These are phyloP conservation scores for Procambarus virginalis DNA, from an alignment of 1,140 invertebrate species.

Conservation along the genomic window DNA sequence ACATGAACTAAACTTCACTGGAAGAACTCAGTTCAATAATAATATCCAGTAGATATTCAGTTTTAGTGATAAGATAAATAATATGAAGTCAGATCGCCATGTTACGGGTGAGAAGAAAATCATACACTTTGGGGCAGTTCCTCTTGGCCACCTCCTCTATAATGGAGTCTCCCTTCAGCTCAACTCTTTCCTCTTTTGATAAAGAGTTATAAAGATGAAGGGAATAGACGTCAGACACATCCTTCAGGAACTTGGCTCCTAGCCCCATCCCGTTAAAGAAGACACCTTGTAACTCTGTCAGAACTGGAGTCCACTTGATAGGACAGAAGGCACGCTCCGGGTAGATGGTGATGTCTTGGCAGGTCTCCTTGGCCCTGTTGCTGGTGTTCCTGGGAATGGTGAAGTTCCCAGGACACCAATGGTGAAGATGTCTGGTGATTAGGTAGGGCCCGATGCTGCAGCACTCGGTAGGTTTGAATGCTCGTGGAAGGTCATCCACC, in stretches of 20 bases:
- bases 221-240: background rate
- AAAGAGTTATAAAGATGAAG: slow-evolving; percentile 34
- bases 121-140: background rate
- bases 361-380: background rate
- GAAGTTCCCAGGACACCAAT: slow-evolving; percentile 16
- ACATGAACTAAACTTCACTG: too few relatives aligned
- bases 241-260: background rate
- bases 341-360: slow-evolving; percentile 10
- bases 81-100: too few relatives aligned
- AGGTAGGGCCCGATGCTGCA: slow-evolving; percentile 41
- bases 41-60: too few relatives aligned
- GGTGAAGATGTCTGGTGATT: slow-evolving; percentile 22
- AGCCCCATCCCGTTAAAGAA: slow-evolving; percentile 10
- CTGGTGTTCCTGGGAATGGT: background rate
- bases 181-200: background rate
- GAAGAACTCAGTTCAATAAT: too few relatives aligned
- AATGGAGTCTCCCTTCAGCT: background rate
- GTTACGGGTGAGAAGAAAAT: too few relatives aligned
- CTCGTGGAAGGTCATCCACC: background rate
- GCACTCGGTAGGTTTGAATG: background rate
- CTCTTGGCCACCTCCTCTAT: background rate
- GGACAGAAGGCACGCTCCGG: slow-evolving; percentile 9
- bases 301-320: background rate
- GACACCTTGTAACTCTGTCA: background rate
- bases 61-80: too few relatives aligned